Base-by-base conservation (phyloP, 37 sponge, comb jelly and placozoan species). In the Bolinopsis microptera region DNA sequence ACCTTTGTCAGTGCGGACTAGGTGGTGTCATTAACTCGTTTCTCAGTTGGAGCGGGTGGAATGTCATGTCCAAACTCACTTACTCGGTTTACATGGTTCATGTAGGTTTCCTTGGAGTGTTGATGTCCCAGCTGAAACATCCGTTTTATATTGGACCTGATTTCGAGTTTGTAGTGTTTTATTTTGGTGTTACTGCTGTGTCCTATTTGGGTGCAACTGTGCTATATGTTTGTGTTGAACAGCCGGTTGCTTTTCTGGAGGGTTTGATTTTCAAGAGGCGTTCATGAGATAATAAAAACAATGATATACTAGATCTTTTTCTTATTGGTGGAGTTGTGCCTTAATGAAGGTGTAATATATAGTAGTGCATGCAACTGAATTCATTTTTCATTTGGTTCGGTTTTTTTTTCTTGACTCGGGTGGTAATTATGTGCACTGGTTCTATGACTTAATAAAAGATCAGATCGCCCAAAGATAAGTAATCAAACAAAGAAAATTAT, bases 31-130 rank as follows among this genome's bases (percentile, higher is more conserved):
- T 72, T 21, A 72, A 72, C 26, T 3, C 75, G 5, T 8, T 72
- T n/a, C 75, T 72, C n/a, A 72, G 75, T 21, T 72, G 75, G 75
- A 72, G 26, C 22, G 75, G 75, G 18, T 72, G 75, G 75, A 5
- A 23, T 28, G 75, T 72, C 75, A n/a, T 72, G 31, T 72, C 75
- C 31, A n/a, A n/a, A 72, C 75, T 72, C 75, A 72, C 75, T 28
- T 72, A 30, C 75, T n/a, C 75, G 18, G 75, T 72, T 30, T 72
- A 72, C 31, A 8, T 72, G 26, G 31, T 72, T n/a, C 75, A 72
- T 28, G 26, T 30, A 8, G 26, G 31, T 5, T n/a, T 72, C 5
- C 27, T 72, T n/a, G 31, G 31, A 28, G 31, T n/a, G 26, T 72
- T 23, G 3, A 28, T 72, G 75, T 8, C 75, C 5, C 75, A 72